phyloP scores from a whole-genome alignment of 2,113 vertebrate species.

The Epinephelus lanceolatus region DNA sequence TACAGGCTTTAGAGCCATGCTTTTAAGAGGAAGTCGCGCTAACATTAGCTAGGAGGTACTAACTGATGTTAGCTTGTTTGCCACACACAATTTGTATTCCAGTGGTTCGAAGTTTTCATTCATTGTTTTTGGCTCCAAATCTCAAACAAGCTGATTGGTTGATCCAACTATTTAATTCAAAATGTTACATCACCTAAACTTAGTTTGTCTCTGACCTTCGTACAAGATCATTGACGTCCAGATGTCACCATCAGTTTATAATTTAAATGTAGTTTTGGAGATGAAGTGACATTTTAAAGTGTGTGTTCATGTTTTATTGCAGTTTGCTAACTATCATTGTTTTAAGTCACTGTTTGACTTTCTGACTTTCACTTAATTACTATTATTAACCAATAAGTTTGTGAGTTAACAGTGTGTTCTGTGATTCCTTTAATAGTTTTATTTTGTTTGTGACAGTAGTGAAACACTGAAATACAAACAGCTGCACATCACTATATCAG shows the following conservation, averaged over 20 bases:
- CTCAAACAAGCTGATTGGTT: not conserved
- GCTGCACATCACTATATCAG: too few relatives aligned
- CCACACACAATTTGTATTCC: not conserved
- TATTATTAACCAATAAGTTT: not conserved
- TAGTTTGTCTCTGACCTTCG: too few relatives aligned
- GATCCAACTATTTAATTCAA: not conserved
- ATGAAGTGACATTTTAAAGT: not conserved
- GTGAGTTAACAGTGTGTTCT: not conserved
- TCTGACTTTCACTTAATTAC: too few relatives aligned
- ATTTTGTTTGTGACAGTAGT: not conserved
- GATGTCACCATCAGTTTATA: not conserved
- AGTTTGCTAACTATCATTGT: not conserved
- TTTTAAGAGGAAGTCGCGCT: not conserved
- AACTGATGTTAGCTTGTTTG: not conserved
- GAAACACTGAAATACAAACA: not conserved
- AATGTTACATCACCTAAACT: not conserved
- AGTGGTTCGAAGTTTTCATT: not conserved
- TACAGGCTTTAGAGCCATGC: not conserved
- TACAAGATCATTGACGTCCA: not conserved
- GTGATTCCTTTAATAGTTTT: not conserved
- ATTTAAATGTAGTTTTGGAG: not conserved
- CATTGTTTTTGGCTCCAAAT: not conserved
- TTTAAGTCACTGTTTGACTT: not conserved
- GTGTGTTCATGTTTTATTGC: not conserved
- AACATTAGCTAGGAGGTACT: not conserved